Base-by-base conservation (phyloP, 2,888 invertebrate species). In the Teleiodes luculella region DNA sequence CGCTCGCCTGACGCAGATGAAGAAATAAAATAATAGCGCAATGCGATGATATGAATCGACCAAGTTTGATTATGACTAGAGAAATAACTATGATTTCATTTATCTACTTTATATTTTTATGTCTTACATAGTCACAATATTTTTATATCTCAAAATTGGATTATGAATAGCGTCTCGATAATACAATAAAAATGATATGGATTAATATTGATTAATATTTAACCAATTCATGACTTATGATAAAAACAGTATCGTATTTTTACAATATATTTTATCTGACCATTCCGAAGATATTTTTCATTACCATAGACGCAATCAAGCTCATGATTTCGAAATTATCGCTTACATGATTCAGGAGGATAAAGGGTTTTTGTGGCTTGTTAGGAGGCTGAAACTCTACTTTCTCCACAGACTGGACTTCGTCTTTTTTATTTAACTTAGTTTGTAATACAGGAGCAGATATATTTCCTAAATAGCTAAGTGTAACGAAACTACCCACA, bases 401-500 rank as follows among this genome's bases (percentile, higher is more conserved):
- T n/a, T n/a, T n/a, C n/a, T n/a, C n/a, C n/a, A n/a, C n/a, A n/a
- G n/a, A n/a, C n/a, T n/a, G n/a, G n/a, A n/a, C n/a, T n/a, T n/a
- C n/a, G n/a, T n/a, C n/a, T n/a, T n/a, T n/a, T n/a, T n/a, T n/a
- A n/a, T n/a, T n/a, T n/a, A n/a, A n/a, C n/a, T n/a, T n/a, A 24
- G 24, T 6, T 24, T 24, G 24, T 4, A 24, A 4, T 4, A 24
- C 24, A 24, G 24, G 10, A 8, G 4, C 11, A 36, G 14, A 55
- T 60, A 65, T 63, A 64, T 62, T 65, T n/a, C 65, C 66, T 64
- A 65, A 51, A 35, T 20, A 30, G 18, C 16, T 57, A 60, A 33
- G 52, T 48, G 14, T 24, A 53, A 61, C 55, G 64, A 63, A 53
- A 64, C 58, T 64, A 70, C 65, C 67, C 72, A 74, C 72, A 76